Base-by-base conservation (phyloP, 2,113 vertebrate genomes). In the Hassar affinis region DNA sequence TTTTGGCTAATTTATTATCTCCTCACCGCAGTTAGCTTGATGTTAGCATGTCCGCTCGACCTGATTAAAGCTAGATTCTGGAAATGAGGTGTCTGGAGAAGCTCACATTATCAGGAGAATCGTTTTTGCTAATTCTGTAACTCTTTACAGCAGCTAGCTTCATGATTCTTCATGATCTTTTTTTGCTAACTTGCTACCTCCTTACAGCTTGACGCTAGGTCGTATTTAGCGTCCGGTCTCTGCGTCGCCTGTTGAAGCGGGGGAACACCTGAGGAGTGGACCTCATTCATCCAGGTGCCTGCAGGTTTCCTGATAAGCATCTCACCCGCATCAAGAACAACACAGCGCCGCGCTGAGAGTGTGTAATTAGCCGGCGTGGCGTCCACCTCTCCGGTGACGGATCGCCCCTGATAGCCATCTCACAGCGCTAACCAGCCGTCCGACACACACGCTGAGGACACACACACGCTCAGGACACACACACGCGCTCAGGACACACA, bases 261-360 rank as follows among this genome's bases (percentile, higher is more conserved):
- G 91, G 90, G 89, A n/a, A n/a, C 88, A 89, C 87, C 82, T 25
- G 52, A 78, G 51, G 88, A 90, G 89, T 81, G 30, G 83, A 86
- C 92, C 92, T 92, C 92, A 93, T 94, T 91, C 90, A 93, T 93
- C 92, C 92, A 92, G 92, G 92, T 93, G 92, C 88, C 91, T 92
- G 89, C 91, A 89, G 92, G 91, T 57, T 51, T 35, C 81, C 86
- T 90, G 94, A 94, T 94, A 93, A 93, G 91, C 87, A 94, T 94
- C 94, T 93, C 92, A 93, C 92, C 92, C 91, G 86, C 90, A 93
- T 92, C 92, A 91, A 93, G 92, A 94, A 92, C 90, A 94, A 94
- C 93, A 94, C 91, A 90, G 89, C 84, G 88, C 92, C 89, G 90
- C 92, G 93, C 91, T 94, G 92, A 94, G 93, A 91, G 88, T 86